Evolutionary conservation across 2,113 vertebrate species (phyloP).

Genomic region (Falcunculus frontatus): DNA sequence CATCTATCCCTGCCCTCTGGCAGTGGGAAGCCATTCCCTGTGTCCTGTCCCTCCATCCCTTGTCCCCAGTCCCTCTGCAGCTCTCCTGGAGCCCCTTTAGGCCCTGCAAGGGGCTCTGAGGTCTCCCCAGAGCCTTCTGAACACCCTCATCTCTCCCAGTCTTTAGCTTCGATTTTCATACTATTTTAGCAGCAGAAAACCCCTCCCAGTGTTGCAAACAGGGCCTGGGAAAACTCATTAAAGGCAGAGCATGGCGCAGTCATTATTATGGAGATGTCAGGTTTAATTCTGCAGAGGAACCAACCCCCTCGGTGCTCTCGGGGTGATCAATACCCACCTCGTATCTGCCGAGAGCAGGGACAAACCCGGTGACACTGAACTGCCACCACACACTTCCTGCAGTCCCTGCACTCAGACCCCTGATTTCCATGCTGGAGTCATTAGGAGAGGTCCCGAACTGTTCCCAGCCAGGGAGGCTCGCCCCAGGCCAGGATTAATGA

Average conservation of each 20-base stretch:
- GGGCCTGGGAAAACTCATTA: constrained; percentile 7
- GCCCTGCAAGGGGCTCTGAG: background rate
- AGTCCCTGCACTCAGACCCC: background rate
- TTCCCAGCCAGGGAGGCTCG: background rate
- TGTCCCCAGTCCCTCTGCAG: background rate
- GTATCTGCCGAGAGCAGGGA: background rate
- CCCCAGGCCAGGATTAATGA: constrained; percentile 1
- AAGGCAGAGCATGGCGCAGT: background rate
- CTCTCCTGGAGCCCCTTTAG: background rate
- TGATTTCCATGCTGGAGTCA: background rate
- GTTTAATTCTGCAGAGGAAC: constrained; percentile 5
- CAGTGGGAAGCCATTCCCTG: background rate
- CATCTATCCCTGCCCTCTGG: too few species aligned
- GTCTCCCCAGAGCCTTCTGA: background rate
- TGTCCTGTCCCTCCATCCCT: background rate
- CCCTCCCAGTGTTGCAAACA: background rate
- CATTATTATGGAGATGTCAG: background rate
- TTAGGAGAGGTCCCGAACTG: background rate
- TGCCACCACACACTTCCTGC: fast-evolving
- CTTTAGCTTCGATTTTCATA: background rate
- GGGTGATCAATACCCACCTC: constrained; percentile 8
- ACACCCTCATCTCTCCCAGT: background rate
- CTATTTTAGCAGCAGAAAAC: background rate
- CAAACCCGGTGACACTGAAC: fast-evolving
- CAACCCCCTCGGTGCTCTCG: background rate